Evolutionary conservation across 1,140 invertebrate species (phyloP).

Genomic region (Archegozetes longisetosus): DNA sequence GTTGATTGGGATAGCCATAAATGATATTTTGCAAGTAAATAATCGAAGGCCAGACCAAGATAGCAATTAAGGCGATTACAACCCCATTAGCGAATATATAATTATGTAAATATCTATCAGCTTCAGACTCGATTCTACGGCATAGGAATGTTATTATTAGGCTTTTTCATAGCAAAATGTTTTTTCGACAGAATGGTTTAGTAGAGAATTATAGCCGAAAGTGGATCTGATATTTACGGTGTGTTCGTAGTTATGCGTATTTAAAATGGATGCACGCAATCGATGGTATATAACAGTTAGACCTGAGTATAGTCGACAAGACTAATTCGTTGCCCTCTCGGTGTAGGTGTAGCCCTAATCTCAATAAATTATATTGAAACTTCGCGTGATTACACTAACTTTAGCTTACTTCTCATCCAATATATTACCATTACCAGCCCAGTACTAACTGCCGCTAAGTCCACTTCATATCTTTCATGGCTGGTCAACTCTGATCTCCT

Average conservation of each 20-base stretch:
- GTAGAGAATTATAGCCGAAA: no score
- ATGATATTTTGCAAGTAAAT: background rate
- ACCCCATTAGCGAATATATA: background rate
- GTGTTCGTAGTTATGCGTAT: no score
- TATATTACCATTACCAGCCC: background rate
- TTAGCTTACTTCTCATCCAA: background rate
- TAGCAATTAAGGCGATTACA: background rate
- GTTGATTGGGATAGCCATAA: background rate
- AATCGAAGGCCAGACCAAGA: background rate
- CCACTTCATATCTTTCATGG: background rate
- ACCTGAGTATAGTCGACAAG: background rate
- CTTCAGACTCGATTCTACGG: background rate
- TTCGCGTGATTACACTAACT: background rate
- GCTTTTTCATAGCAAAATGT: background rate
- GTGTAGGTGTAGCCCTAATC: background rate
- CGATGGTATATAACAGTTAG: background rate
- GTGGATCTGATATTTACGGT: no score
- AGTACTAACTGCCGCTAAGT: background rate
- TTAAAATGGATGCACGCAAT: background rate
- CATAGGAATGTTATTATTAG: no score
- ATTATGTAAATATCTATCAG: background rate
- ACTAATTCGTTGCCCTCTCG: background rate
- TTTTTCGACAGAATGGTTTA: background rate
- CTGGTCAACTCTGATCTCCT: background rate
- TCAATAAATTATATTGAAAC: background rate